A percentile compares a stretch with the other conserved stretches of the same genome.
Conservation (phyloP, 2,888 invertebrate genomes). For the Drosophila kanekoi region DNA sequence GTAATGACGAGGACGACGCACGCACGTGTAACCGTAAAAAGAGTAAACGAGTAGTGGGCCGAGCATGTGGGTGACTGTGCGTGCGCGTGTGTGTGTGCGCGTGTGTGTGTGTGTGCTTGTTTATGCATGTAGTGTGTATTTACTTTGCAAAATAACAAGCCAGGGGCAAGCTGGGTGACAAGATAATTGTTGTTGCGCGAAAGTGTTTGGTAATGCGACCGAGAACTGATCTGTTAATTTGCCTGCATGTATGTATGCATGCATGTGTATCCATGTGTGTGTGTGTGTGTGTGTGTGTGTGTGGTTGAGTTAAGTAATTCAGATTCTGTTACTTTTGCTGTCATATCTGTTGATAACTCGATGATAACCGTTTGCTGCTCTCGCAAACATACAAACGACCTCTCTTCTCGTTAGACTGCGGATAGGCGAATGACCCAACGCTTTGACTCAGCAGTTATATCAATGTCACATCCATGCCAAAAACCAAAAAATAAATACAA, state of each 20-base stretch:
- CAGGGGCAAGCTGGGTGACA: constrained; percentile 59
- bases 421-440: constrained; percentile 66
- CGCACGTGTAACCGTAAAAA: constrained; percentile 78
- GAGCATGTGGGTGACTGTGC: constrained; percentile 22
- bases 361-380: background rate
- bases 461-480: constrained; percentile 66
- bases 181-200: constrained; percentile 65
- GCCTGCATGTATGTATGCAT: background rate
- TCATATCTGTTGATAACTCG: constrained; percentile 8
- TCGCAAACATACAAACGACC: constrained; percentile 23
- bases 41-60: constrained; percentile 51
- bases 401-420: constrained; percentile 8
- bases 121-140: constrained; percentile 34
- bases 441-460: constrained; percentile 73
- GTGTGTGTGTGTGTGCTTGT: background rate
- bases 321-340: constrained; percentile 16
- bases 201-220: constrained; percentile 43
- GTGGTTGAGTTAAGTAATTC: background rate
- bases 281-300: background rate
- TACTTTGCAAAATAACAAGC: constrained; percentile 68
- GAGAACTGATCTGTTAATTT: constrained; percentile 45
- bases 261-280: background rate
- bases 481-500: constrained; percentile 17
- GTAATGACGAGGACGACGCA: constrained; percentile 59
- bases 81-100: constrained; percentile 11